A percentile compares a stretch with the other conserved stretches of the same genome.
These are phyloP conservation scores for Peucedramus taeniatus DNA, from an alignment of 2,113 vertebrate species.

Conservation along the genomic window DNA sequence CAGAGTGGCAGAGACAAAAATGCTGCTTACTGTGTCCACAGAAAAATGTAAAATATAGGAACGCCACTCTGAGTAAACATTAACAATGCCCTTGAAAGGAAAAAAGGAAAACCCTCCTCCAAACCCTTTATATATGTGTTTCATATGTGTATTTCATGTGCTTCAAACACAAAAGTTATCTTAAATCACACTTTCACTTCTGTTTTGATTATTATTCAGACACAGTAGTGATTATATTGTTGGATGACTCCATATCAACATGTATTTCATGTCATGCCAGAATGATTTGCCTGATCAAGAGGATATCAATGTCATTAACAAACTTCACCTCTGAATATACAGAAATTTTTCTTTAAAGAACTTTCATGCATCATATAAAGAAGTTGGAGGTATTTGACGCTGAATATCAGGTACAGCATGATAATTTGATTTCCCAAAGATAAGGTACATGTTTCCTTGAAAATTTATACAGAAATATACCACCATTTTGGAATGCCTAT, in stretches of 20 bases:
- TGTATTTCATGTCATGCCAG: not conserved
- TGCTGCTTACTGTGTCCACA: not conserved
- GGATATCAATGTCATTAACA: not conserved
- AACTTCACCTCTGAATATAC: not conserved
- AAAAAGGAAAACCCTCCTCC: not conserved
- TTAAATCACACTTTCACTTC: not conserved
- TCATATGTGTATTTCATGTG: no score
- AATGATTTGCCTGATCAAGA: not conserved
- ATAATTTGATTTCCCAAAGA: not conserved
- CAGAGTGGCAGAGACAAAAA: not conserved
- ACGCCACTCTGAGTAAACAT: not conserved
- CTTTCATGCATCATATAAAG: not conserved
- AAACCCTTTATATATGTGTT: not conserved
- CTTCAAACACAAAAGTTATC: not conserved
- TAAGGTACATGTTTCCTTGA: not conserved
- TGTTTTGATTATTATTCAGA: not conserved
- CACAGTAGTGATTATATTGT: not conserved
- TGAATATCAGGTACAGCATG: not conserved
- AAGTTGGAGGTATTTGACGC: not conserved
- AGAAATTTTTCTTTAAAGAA: not conserved
- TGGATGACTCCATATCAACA: not conserved
- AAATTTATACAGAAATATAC: not conserved
- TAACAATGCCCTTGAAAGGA: not conserved
- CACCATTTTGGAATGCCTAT: not conserved
- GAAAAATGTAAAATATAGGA: not conserved